phyloP scores from a whole-genome alignment of 1,140 invertebrate species.

The Paralvinella palmiformis region DNA sequence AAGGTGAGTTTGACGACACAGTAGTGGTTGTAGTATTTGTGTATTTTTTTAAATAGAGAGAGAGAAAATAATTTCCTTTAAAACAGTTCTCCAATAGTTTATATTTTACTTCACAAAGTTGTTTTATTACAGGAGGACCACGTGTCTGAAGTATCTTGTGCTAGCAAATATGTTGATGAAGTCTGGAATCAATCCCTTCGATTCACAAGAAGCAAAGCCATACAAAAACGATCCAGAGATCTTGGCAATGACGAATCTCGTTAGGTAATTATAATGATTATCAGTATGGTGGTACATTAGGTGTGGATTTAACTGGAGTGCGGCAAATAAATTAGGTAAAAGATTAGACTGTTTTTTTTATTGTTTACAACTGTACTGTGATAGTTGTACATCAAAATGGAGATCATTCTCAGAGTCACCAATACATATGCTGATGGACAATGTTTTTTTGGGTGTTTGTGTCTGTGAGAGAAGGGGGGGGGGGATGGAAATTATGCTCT shows the following conservation, averaged over 20 bases:
- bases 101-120: background rate
- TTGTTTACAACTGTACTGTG: too few relatives aligned
- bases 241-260: conserved; percentile 97
- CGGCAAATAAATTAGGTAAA: too few relatives aligned
- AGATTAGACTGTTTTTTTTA: too few relatives aligned
- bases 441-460: too few relatives aligned
- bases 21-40: background rate
- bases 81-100: background rate
- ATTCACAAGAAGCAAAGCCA: conserved; percentile 99
- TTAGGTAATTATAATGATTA: conserved; percentile 57
- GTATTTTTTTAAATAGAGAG: too few relatives aligned
- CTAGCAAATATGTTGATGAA: conserved; percentile 99
- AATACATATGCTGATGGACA: too few relatives aligned
- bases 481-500: too few relatives aligned
- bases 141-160: conserved; percentile 97
- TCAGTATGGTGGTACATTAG: too few relatives aligned
- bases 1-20: conserved; percentile 48
- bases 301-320: too few relatives aligned
- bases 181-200: conserved; percentile 99
- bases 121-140: conserved; percentile 64
- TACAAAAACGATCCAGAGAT: conserved; percentile 99
- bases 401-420: too few relatives aligned
- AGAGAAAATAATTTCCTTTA: background rate
- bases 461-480: too few relatives aligned
- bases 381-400: too few relatives aligned